Evolutionary conservation across 2,888 invertebrate genomes (phyloP).

Genomic region (Nymphalis urticae): DNA sequence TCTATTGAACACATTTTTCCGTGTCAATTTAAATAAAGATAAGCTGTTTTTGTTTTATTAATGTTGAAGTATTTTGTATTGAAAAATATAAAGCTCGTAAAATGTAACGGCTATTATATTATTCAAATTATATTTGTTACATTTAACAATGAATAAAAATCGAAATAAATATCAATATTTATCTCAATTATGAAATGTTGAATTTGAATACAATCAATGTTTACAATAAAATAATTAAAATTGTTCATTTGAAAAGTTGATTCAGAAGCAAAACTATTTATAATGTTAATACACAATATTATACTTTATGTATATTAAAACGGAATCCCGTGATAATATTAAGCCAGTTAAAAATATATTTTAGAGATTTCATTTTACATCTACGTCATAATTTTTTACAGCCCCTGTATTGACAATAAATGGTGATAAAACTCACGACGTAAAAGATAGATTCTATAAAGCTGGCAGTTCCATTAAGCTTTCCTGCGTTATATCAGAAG

Average conservation of each 20-base stretch:
- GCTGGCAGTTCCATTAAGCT: conserved; percentile 88
- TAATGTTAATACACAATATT: not conserved
- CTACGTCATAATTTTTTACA: conserved; percentile 56
- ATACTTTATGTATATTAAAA: conserved; percentile 15
- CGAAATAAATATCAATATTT: no score
- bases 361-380: conserved; percentile 24
- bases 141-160: no score
- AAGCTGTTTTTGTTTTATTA: no score
- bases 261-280: no score
- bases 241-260: no score
- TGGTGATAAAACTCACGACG: conserved; percentile 86
- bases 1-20: conserved; percentile 3
- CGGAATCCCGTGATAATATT: not conserved
- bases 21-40: not conserved
- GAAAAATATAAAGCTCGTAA: no score
- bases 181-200: no score
- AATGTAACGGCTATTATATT: no score
- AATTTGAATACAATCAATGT: no score
- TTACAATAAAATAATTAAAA: no score
- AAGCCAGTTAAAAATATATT: conserved; percentile 20
- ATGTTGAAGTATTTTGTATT: no score
- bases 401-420: conserved; percentile 87
- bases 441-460: conserved; percentile 87
- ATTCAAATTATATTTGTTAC: not conserved
- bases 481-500: conserved; percentile 81